Evolutionary conservation across 2,113 vertebrate species (phyloP), one percentile per base, ranked within the genome.

Genomic region (Rostratula benghalensis): DNA sequence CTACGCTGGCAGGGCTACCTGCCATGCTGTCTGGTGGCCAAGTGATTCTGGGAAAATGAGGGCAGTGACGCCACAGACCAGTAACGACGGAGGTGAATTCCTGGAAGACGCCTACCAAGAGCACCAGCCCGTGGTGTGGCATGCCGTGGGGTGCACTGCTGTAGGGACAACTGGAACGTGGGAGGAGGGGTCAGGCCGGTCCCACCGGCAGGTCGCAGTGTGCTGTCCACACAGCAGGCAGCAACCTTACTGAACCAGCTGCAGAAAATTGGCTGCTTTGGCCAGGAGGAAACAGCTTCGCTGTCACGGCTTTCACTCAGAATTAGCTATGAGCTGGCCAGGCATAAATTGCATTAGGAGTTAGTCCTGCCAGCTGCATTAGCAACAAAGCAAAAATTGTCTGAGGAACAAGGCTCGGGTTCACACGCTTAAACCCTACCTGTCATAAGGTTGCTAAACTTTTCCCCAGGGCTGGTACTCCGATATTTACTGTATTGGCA

Each of bases 291-390:
- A 96, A 79, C 74, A 86, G 65, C 86, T 84, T 91, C 94, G 90
- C 85, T 95, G 87, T 79, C 93, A 86, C 59, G 92, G 89, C 94
- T 89, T 91, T 89, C 89, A 95, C 91, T 91, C 87, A 92, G 90
- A 73, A 82, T 96, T 96, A 88, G 94, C 87, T 94, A 70, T 78
- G 93, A 92, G 84, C 88, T 95, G 83, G 79, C 75, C 76, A 82
- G 79, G 75, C 61, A 76, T 77, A 83, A 96, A 89, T 82, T 89
- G 84, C 81, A 35, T 88, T 90, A 92, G 54, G 67, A 89, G 45
- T 83, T 89, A 87, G 83, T 77, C 64, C 83, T 89, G 93, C 93
- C 90, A 93, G 85, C 61, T 96, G 90, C 11, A 0, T 63, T 93
- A 84, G 77, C 83, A 91, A 53, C 87, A 95, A 85, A 89, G 86